A percentile compares a stretch with the other conserved stretches of the same genome.
Evolutionary conservation across 2,797 vertebrate genomes (phyloP).

Genomic region (Heterohyrax brucei): DNA sequence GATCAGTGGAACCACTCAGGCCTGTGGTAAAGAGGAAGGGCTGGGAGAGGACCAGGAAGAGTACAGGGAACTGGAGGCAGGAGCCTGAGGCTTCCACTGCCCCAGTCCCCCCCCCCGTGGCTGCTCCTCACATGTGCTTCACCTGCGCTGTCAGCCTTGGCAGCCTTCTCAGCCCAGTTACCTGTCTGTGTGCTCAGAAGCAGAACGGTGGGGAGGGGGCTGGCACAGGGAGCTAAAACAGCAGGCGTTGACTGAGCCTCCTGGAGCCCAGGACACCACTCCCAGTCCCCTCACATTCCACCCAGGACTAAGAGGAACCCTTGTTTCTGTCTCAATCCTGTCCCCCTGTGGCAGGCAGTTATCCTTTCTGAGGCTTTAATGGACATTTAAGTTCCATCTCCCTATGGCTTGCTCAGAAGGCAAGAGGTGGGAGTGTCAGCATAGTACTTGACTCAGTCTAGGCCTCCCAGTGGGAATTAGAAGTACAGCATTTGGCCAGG

Average conservation of each 20-base stretch:
- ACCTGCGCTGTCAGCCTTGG: not conserved
- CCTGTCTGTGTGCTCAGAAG: not conserved
- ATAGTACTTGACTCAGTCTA: not conserved
- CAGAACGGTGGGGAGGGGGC: rapidly evolving
- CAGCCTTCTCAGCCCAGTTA: not conserved
- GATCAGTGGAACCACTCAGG: not conserved
- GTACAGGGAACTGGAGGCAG: not conserved
- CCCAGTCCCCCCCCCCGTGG: not conserved
- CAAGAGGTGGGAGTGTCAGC: not conserved
- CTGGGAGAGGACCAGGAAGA: not conserved
- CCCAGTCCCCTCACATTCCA: not conserved
- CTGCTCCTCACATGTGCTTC: rapidly evolving
- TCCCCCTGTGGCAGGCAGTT: not conserved
- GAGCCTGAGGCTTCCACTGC: not conserved
- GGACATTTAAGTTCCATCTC: not conserved
- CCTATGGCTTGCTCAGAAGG: constrained; percentile 4
- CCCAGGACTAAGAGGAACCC: not conserved
- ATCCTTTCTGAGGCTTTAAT: not conserved
- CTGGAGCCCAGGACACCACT: not conserved
- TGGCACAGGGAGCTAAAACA: not conserved
- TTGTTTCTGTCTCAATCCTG: not conserved
- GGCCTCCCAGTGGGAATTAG: not conserved
- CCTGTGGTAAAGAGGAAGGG: not conserved
- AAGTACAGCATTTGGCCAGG: not conserved
- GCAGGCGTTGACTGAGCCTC: not conserved